Percentiles rank a stretch among this genome's conserved stretches.
Evolutionary conservation across 2,113 vertebrate genomes (phyloP).

Genomic region (Benthochromis sp.): DNA sequence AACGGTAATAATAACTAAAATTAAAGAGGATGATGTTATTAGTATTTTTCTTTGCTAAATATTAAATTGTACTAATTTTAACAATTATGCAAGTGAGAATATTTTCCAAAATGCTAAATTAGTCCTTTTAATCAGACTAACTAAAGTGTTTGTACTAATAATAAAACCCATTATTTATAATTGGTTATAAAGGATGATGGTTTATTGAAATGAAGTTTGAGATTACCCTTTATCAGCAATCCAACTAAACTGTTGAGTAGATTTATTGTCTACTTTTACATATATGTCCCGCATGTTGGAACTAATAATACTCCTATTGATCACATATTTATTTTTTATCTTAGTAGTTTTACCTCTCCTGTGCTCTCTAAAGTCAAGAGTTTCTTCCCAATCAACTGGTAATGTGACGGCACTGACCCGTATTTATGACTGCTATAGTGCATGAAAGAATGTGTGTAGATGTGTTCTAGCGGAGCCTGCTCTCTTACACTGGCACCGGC

Average conservation of each 20-base stretch:
- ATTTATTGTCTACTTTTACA: neutral
- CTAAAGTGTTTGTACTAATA: neutral
- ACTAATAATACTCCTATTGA: neutral
- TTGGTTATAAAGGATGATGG: neutral
- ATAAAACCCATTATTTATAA: neutral
- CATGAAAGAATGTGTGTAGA: neutral
- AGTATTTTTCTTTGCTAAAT: neutral
- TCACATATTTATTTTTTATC: neutral
- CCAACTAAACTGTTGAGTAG: neutral
- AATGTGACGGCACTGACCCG: neutral
- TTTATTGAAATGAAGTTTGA: neutral
- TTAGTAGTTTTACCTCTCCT: neutral
- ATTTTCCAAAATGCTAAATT: neutral
- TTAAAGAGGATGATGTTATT: neutral
- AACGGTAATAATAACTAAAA: neutral
- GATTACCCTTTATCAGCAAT: neutral
- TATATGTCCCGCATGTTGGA: neutral
- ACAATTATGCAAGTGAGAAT: neutral
- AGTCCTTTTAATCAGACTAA: neutral
- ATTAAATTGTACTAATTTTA: neutral
- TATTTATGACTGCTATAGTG: neutral
- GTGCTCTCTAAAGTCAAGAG: neutral
- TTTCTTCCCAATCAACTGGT: neutral
- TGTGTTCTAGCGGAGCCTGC: neutral
- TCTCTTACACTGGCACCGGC: slow-evolving; percentile 21